phyloP scores from a whole-genome alignment of 2,888 invertebrate genomes.

The Leucania comma region DNA sequence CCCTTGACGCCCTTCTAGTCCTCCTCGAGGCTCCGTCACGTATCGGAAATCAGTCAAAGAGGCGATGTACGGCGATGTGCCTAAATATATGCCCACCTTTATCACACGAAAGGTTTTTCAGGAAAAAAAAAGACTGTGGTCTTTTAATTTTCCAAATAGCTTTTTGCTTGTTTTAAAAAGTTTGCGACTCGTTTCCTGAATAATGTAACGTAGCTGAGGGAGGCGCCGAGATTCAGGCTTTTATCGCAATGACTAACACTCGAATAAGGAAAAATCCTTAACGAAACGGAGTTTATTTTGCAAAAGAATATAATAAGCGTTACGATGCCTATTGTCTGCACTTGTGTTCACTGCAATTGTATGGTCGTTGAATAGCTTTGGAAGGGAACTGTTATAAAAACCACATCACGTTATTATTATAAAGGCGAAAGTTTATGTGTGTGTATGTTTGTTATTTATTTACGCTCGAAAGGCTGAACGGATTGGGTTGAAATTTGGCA shows the following conservation, averaged over 20 bases:
- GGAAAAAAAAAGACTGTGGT: constrained; percentile 24
- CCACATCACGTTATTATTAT: no score
- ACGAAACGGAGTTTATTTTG: constrained; percentile 45
- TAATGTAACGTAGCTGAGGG: constrained; percentile 46
- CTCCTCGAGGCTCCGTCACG: constrained; percentile 52
- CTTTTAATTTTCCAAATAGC: constrained; percentile 53
- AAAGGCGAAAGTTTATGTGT: no score
- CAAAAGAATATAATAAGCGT: constrained; percentile 48
- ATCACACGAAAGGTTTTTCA: constrained; percentile 19
- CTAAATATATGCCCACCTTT: constrained; percentile 41
- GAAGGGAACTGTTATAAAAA: no score
- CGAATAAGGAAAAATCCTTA: constrained; percentile 46
- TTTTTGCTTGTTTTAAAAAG: constrained; percentile 53
- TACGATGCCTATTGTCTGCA: constrained; percentile 35
- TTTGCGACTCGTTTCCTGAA: constrained; percentile 44
- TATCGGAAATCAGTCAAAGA: constrained; percentile 62
- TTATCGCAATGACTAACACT: constrained; percentile 56
- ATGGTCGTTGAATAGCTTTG: no score
- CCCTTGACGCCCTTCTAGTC: constrained; percentile 56
- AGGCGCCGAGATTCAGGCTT: constrained; percentile 51
- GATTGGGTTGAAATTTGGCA: no score
- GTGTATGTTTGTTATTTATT: no score
- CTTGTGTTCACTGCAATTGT: neutral
- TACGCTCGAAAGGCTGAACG: no score
- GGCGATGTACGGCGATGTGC: constrained; percentile 44